Evolutionary conservation across 1,140 invertebrate genomes (phyloP), one percentile per base, ranked within the genome.

Genomic region (Trinorchestia longiramus): DNA sequence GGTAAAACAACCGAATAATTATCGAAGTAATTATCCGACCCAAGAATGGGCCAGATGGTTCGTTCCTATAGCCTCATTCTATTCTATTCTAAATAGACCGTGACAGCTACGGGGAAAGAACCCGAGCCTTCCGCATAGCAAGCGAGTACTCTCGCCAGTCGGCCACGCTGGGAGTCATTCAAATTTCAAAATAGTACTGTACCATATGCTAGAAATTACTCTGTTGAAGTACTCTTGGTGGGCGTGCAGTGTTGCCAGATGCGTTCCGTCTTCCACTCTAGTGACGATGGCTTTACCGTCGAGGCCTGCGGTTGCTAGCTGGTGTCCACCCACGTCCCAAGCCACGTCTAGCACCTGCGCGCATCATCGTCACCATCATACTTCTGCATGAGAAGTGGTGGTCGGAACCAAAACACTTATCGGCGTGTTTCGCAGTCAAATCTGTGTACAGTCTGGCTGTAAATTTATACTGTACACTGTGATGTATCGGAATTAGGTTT

Each of bases 281-380:
- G 92, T 47, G 43, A 94, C 92, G 92, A 94, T 45, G 43, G 40
- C 8, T 15, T 19, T 40, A 23, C 92, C 92, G 40, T 94, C 92
- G 11, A 94, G 36, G 43, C 92, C 36, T 0, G 43, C 92, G 8
- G 92, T 17, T 43, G 43, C 92, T 11, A 94, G 3, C 41, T 45
- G 92, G 43, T 45, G 92, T n/a, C 92, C 92, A 17, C 92, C 11
- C 3, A 42, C 44, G 92, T 94, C 92, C 92, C 92, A 94, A 15
- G 92, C 92, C 92, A 94, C 92, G 44, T 94, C 92, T 44, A 94
- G 92, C 44, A 94, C 92, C 92, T 94, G 40, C 88, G 6, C 11
- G 8, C 88, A 91, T 15, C 41, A 28, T 43, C 6, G 19, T 53
- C 47, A 53, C 4, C 4, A 36, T n/a, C 19, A 53, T 19, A 19